These are phyloP conservation scores for Dendrolimus punctatus DNA, from an alignment of 1,140 invertebrate genomes.

Conservation along the genomic window DNA sequence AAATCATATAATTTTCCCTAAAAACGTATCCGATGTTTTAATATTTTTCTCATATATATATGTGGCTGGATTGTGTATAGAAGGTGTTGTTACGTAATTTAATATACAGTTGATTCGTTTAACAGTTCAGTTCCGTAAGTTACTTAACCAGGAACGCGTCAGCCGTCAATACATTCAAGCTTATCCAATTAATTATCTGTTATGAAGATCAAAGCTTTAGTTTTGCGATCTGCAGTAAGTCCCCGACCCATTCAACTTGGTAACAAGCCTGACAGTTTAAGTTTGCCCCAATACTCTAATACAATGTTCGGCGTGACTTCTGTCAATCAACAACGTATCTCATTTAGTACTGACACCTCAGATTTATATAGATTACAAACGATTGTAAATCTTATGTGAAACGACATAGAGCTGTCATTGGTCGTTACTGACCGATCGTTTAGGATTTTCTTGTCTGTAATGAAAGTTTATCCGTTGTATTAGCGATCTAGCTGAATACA, in stretches of 20 bases:
- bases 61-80: no score
- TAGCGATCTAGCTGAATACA: slow-evolving; percentile 48
- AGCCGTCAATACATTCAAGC: slow-evolving; percentile 26
- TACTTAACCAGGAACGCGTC: slow-evolving; percentile 13
- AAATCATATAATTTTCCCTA: no score
- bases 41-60: no score
- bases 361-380: slow-evolving; percentile 11
- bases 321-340: slow-evolving; percentile 31
- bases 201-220: slow-evolving; percentile 54
- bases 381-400: slow-evolving; percentile 13
- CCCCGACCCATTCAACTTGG: slow-evolving; percentile 33
- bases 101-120: background rate
- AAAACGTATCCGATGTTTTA: no score
- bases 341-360: slow-evolving; percentile 22
- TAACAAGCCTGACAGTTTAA: slow-evolving; percentile 51
- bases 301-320: slow-evolving; percentile 38
- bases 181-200: slow-evolving; percentile 53
- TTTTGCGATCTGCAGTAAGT: slow-evolving; percentile 40
- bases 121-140: slow-evolving; percentile 17
- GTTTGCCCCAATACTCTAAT: slow-evolving; percentile 32
- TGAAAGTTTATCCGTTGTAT: slow-evolving; percentile 40
- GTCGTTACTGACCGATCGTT: slow-evolving; percentile 14
- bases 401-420: slow-evolving; percentile 21
- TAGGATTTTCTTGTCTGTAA: slow-evolving; percentile 15
- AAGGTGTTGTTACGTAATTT: no score